Evolutionary conservation across 2,888 invertebrate species (phyloP).

Genomic region (Chymomyza fuscimana): DNA sequence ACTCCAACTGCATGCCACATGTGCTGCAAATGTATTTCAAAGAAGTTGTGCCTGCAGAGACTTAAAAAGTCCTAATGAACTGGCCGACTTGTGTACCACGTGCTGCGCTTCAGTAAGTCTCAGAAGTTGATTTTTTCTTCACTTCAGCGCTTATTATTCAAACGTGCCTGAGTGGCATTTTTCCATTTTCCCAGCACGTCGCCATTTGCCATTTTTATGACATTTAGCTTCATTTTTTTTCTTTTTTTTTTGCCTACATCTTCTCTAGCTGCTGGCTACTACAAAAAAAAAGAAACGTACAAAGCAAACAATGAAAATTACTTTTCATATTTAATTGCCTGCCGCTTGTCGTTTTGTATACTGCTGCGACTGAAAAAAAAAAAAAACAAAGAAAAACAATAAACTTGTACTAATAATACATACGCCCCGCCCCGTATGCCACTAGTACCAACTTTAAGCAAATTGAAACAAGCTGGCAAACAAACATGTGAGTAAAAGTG

Average conservation of each 20-base stretch:
- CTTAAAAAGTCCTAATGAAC: neutral
- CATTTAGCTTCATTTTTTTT: neutral
- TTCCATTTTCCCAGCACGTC: neutral
- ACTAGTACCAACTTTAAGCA: constrained; percentile 26
- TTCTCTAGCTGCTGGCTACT: neutral
- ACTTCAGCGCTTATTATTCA: constrained; percentile 6
- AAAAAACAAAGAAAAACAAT: neutral
- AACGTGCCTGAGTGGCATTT: constrained; percentile 30
- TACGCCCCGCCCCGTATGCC: constrained; percentile 3
- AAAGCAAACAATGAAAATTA: constrained; percentile 55
- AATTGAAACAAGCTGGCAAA: constrained; percentile 14
- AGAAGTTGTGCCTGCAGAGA: neutral
- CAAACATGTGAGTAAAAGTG: constrained; percentile 10
- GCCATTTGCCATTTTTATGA: constrained; percentile 18
- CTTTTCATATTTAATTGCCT: constrained; percentile 67
- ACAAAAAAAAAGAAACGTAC: neutral
- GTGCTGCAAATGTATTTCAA: neutral
- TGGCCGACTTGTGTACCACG: neutral
- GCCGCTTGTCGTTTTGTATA: neutral
- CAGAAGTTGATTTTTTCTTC: neutral
- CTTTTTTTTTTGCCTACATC: neutral
- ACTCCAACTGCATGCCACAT: neutral
- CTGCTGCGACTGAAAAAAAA: neutral
- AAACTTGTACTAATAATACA: constrained; percentile 6
- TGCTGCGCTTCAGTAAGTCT: neutral